Evolutionary conservation across 2,113 vertebrate species (phyloP), one percentile per base, ranked within the genome.

Genomic region (Calypte anna): DNA sequence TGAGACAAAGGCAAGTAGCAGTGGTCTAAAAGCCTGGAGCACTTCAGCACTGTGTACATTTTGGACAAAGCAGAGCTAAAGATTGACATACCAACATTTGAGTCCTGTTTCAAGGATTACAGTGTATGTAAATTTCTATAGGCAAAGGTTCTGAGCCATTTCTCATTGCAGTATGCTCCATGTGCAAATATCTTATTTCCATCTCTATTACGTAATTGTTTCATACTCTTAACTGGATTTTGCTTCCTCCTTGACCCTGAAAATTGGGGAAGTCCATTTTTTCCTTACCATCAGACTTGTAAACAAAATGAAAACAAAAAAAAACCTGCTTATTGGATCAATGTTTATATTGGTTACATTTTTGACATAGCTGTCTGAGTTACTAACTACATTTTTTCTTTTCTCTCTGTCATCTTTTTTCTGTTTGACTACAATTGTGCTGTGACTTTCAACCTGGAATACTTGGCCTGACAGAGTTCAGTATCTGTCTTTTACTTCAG

Each of bases 361-460:
- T 51, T 86, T 87, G 5, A 20, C 5, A 10, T 24, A 9, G 3
- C 7, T 93, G 14, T 44, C 3, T 70, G 15, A 48, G 3, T 31
- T 67, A 61, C 40, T n/a, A 36, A 6, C 2, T 54, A 30, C 10
- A 14, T 54, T 70, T 58, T 31, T n/a, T 27, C 9, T 43, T 62
- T 59, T 72, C 10, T 53, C 10, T 64, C 22, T 1, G 31, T 40
- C 4, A 22, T 12, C 10, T 50, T 75, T 79, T 8, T 73, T 80
- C n/a, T 33, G 1, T 61, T 48, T 48, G 7, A 57, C 3, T 3
- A 33, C 13, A 64, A 1, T 1, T 44, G 7, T 7, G 2, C 2
- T 68, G 10, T 55, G 11, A 2, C 4, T 55, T 74, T 51, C 30
- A 55, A 7, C 19, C 40, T 72, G 28, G 13, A 75, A 30, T 3